A percentile compares a stretch with the other conserved stretches of the same genome.
Evolutionary conservation across 2,113 vertebrate genomes (phyloP).

Genomic region (Elaphurus davidianus): DNA sequence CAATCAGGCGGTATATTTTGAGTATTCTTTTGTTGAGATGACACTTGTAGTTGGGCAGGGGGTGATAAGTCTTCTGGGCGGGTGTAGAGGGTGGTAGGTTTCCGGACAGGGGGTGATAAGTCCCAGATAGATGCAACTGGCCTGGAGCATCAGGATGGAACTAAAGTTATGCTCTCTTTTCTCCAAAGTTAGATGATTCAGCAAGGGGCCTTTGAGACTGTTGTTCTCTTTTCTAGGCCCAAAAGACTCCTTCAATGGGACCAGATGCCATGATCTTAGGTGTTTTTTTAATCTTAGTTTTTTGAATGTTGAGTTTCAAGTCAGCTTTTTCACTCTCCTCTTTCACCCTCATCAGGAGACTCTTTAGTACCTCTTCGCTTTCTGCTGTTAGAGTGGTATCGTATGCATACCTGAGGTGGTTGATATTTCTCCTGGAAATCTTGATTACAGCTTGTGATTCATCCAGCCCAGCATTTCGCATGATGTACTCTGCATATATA

Average conservation of each 20-base stretch:
- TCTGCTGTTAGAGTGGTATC: background rate
- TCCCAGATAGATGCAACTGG: too few relatives aligned
- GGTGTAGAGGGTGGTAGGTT: too few relatives aligned
- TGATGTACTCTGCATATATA: background rate
- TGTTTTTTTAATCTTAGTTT: background rate
- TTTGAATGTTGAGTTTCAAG: background rate
- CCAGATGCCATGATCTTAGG: background rate
- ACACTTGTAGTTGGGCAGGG: too few relatives aligned
- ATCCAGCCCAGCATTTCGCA: background rate
- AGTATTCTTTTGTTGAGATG: too few relatives aligned
- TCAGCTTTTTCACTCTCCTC: background rate
- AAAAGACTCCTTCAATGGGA: background rate
- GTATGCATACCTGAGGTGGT: background rate
- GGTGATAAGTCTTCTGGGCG: too few relatives aligned
- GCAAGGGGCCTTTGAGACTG: too few relatives aligned
- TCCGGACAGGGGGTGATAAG: too few relatives aligned
- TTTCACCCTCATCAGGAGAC: background rate
- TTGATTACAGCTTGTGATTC: background rate
- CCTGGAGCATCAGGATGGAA: too few relatives aligned
- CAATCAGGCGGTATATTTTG: too few relatives aligned
- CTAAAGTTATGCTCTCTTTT: too few relatives aligned
- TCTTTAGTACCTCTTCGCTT: background rate
- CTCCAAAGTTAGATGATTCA: too few relatives aligned
- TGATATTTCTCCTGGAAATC: background rate
- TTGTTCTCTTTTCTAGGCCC: too few relatives aligned